phyloP scores from a whole-genome alignment of 2,797 vertebrate genomes.

The Neostethus bicornis region DNA sequence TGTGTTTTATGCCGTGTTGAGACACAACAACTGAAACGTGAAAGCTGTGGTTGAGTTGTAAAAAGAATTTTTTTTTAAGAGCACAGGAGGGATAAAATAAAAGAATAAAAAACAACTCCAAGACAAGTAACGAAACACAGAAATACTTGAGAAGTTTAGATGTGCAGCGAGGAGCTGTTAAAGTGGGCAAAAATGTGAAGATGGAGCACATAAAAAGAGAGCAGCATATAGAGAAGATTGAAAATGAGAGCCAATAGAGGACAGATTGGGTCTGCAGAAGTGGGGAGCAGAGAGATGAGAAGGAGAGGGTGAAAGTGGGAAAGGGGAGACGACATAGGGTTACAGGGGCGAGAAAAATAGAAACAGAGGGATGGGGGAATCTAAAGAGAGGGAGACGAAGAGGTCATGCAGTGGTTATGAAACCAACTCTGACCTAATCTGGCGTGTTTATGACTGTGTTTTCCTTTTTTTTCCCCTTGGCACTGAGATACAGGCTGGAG shows the following conservation, averaged over 20 bases:
- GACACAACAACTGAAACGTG: slow-evolving; percentile 18
- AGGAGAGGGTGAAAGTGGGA: slow-evolving; percentile 33
- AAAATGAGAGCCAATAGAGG: slow-evolving; percentile 62
- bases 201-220: slow-evolving; percentile 59
- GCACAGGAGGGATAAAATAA: slow-evolving; percentile 5
- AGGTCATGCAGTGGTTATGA: slow-evolving; percentile 79
- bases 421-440: slow-evolving; percentile 82
- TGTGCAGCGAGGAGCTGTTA: slow-evolving; percentile 67
- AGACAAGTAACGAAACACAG: slow-evolving; percentile 41
- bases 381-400: slow-evolving; percentile 49
- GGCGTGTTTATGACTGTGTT: slow-evolving; percentile 72
- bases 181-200: slow-evolving; percentile 65
- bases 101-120: slow-evolving; percentile 38
- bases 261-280: slow-evolving; percentile 57
- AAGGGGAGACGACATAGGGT: slow-evolving; percentile 22
- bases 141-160: slow-evolving; percentile 70
- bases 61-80: slow-evolving; percentile 45
- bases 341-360: slow-evolving; percentile 17
- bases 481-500: slow-evolving; percentile 74
- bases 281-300: slow-evolving; percentile 46
- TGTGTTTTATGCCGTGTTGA: slow-evolving; percentile 28
- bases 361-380: slow-evolving; percentile 21
- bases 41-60: slow-evolving; percentile 29
- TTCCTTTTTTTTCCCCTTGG: slow-evolving; percentile 53
- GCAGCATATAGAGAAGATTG: slow-evolving; percentile 53